Base-by-base conservation (phyloP, 2,797 vertebrate species). In the Rhadinocentrus ornatus region DNA sequence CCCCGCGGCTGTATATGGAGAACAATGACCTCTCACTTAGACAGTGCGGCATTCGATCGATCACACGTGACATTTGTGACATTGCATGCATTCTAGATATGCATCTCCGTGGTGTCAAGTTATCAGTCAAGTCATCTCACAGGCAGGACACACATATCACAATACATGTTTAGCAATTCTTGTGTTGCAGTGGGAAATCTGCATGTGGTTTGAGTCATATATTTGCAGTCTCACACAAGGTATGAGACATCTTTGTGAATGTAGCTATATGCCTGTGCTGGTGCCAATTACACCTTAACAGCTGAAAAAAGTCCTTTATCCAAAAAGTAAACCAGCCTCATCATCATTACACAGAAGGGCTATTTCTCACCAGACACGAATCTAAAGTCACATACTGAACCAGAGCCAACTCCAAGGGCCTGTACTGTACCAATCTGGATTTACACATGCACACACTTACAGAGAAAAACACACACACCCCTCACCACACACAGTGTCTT, bases 401-500 rank as follows among this genome's bases (percentile, higher is more conserved):
- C 57, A 57, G 62, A 67, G 65, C 57, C 62, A 61, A 46, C 81
- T 76, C 71, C 66, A 66, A 66, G 69, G 50, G 69, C 77, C 75
- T 77, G 55, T 82, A 82, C 71, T 78, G 71, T 80, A 78, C 74
- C 78, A 82, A 85, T 88, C 80, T 87, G 81, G 82, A 80, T 81
- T 63, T 46, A 74, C 4, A 73, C 63, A 70, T 53, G 82, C 73
- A 60, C 55, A 55, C 57, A 56, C 41, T 31, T 46, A n/a, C n/a
- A 52, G 62, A 61, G 63, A 48, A 57, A 20, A 72, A 76, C 62
- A 68, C 68, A 75, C 44, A 66, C 26, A 20, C 72, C 62, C 41
- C 73, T 86, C 73, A 81, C 87, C 88, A 85, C 88, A 92, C 88
- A 90, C 90, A 91, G 92, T 87, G 90, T 94, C 94, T 95, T 95